Percentiles rank a stretch among this genome's conserved stretches.
These are phyloP conservation scores for Ennomos fuscantarius DNA, from an alignment of 2,888 invertebrate species.

Conservation along the genomic window DNA sequence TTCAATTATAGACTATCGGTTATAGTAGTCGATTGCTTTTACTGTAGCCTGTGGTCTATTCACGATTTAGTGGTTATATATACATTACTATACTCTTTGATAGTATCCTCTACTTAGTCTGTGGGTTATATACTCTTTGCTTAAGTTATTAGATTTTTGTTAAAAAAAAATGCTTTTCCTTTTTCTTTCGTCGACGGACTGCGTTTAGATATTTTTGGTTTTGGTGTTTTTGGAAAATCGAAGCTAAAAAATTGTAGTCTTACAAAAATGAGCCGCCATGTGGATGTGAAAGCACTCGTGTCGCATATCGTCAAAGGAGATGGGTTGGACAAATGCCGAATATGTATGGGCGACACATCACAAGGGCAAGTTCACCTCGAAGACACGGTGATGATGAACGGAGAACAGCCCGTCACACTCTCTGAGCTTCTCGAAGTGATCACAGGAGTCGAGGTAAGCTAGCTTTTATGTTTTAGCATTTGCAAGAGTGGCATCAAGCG, in stretches of 20 bases:
- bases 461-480: conserved; percentile 27
- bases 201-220: not conserved
- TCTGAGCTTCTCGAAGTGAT: conserved; percentile 72
- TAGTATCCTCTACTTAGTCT: too few species aligned
- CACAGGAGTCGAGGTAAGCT: conserved; percentile 74
- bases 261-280: conserved; percentile 67
- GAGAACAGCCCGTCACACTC: conserved; percentile 70
- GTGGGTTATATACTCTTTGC: too few species aligned
- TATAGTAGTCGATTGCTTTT: too few species aligned
- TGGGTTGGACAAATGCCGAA: conserved; percentile 74
- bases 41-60: too few species aligned
- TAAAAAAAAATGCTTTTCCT: too few species aligned
- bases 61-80: too few species aligned
- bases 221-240: not conserved
- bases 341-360: conserved; percentile 78
- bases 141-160: too few species aligned
- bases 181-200: not conserved
- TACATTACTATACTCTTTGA: too few species aligned
- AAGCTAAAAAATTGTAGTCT: conserved; percentile 7
- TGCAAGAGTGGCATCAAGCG: conserved; percentile 41
- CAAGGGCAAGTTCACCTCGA: conserved; percentile 76
- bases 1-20: too few species aligned
- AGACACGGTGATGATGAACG: conserved; percentile 79
- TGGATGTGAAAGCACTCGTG: conserved; percentile 74
- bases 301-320: conserved; percentile 79